phyloP scores from a whole-genome alignment of 2,113 vertebrate genomes.

The Drymodes brunneopygia region DNA sequence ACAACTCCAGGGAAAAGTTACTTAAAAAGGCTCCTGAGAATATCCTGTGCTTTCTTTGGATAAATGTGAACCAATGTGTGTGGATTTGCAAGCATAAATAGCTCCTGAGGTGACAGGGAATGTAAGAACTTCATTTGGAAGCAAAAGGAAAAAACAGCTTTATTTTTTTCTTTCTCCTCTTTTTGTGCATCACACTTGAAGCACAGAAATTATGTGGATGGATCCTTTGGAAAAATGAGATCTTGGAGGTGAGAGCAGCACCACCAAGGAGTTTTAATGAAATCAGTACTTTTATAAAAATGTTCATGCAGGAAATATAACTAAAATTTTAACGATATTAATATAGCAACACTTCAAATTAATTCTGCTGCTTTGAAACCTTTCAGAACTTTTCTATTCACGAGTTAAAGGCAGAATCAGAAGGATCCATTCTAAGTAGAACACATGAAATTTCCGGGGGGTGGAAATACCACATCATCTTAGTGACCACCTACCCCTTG shows the following conservation, averaged over 20 bases:
- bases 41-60: not conserved
- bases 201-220: not conserved
- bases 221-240: not conserved
- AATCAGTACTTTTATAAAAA: not conserved
- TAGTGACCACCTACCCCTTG: constrained; percentile 44
- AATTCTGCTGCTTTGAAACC: not conserved
- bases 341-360: not conserved
- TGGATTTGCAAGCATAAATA: not conserved
- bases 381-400: not conserved
- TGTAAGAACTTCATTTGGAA: not conserved
- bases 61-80: not conserved
- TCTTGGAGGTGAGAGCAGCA: not conserved
- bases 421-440: not conserved
- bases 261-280: not conserved
- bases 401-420: not conserved
- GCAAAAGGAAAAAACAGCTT: not conserved
- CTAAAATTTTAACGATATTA: not conserved
- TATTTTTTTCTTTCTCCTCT: not conserved
- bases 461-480: not conserved
- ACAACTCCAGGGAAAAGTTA: not conserved
- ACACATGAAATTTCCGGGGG: not conserved
- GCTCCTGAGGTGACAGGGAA: not conserved
- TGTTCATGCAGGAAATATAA: not conserved
- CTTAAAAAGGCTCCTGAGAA: not conserved
- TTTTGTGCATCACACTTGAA: not conserved